Base-by-base conservation (phyloP, 1,140 invertebrate genomes). In the Tetraneura akinire region DNA sequence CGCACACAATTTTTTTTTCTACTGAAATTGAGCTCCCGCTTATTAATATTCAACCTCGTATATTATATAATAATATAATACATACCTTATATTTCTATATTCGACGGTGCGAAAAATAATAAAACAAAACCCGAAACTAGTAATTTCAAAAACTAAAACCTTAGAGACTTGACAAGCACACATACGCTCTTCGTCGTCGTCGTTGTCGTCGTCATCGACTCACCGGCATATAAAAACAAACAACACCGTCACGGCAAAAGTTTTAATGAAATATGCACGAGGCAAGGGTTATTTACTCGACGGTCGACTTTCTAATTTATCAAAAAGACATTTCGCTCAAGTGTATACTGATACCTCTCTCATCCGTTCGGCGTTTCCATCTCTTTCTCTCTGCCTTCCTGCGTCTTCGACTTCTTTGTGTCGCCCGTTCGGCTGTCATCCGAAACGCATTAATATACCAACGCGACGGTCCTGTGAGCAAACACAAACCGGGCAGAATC, bases 261-360 rank as follows among this genome's bases (percentile, higher is more conserved):
- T 78, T 78, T 78, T 78, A 78, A 78, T 78, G 74, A 78, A 78
- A 78, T 78, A 78, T 78, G 74, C 74, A 62, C 74, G 74, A 60
- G 55, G 74, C 74, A 78, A 78, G 74, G 74, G 74, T 78, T 78
- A 78, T 78, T 78, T 78, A 78, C 74, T 78, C 74, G 74, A 78
- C 74, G 74, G 74, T 78, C 74, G 74, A 78, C 74, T 78, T 78
- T 78, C 74, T 78, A 78, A 78, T 78, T 78, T 78, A 78, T 78
- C 74, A 78, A 78, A 78, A 78, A 78, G 74, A 78, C 74, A 78
- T 78, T 78, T 78, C 74, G 74, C 55, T 78, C 74, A 78, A 78
- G 74, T 78, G 74, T 78, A 78, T 76, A 76, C 73, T 42, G 73
- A 76, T 76, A 76, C 51, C 73, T 76, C 73, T 37, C 53, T 57